Conservation (phyloP, 2,113 vertebrate genomes). For the Gnathonemus longibarbis region DNA sequence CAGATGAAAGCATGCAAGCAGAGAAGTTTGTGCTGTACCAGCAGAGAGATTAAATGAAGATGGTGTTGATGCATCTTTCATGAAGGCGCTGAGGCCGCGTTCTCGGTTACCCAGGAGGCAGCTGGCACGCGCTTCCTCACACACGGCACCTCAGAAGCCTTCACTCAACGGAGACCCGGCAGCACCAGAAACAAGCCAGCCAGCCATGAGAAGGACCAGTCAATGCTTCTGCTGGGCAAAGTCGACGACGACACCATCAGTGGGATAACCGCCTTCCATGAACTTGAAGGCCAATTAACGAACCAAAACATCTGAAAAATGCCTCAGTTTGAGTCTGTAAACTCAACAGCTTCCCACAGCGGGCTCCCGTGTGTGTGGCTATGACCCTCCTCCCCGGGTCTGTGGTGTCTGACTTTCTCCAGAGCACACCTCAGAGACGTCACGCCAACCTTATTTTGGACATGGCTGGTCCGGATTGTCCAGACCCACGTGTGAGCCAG, state of each 20-base stretch:
- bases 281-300: not conserved
- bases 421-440: not conserved
- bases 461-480: not conserved
- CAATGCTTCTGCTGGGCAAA: slow-evolving; percentile 31
- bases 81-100: not conserved
- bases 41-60: not conserved
- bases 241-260: slow-evolving; percentile 17
- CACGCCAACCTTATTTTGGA: not conserved
- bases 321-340: not conserved
- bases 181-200: slow-evolving; percentile 28
- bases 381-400: not conserved
- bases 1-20: not conserved
- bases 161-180: slow-evolving; percentile 10
- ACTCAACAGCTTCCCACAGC: not conserved
- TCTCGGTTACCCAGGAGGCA: not conserved
- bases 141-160: not conserved
- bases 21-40: not conserved
- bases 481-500: not conserved
- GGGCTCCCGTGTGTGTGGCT: not conserved
- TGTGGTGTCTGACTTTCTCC: not conserved
- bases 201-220: slow-evolving; percentile 33
- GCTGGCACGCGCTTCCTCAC: not conserved
- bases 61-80: slow-evolving; percentile 11
- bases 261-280: not conserved
- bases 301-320: not conserved